Conservation (phyloP, 2,888 invertebrate genomes). For the Calameuta idolon region DNA sequence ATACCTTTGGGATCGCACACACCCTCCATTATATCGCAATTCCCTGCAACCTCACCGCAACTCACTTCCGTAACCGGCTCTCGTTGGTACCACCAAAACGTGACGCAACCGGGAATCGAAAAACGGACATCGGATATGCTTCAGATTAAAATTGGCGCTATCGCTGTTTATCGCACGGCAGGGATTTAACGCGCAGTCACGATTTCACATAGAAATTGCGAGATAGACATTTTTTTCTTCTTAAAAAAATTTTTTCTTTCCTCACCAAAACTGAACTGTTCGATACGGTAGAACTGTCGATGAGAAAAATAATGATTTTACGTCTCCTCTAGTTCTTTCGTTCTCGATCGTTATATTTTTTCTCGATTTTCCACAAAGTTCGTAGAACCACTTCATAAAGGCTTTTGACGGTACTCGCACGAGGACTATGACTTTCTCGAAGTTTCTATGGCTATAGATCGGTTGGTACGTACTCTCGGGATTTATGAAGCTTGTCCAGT, state of each 20-base stretch:
- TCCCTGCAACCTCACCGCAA: slow-evolving; percentile 19
- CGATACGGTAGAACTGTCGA: neutral
- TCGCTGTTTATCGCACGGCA: neutral
- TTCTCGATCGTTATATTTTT: neutral
- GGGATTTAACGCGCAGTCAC: neutral
- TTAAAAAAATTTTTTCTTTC: neutral
- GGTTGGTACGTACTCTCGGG: neutral
- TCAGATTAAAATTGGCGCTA: neutral
- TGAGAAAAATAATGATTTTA: neutral
- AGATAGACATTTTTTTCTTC: neutral
- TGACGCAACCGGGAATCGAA: slow-evolving; percentile 2
- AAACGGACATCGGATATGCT: neutral
- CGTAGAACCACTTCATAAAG: neutral
- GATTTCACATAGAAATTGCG: neutral
- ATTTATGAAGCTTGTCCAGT: neutral
- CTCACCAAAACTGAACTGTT: neutral
- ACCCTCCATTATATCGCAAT: slow-evolving; percentile 28
- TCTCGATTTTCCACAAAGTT: neutral
- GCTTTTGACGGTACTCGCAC: neutral
- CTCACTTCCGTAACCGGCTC: neutral
- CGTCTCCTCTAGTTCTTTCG: neutral
- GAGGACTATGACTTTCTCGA: neutral
- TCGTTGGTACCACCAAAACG: neutral
- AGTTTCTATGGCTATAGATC: neutral
- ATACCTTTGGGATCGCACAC: slow-evolving; percentile 28